Evolutionary conservation across 1,140 invertebrate genomes (phyloP).

Genomic region (Drosophila lowei): DNA sequence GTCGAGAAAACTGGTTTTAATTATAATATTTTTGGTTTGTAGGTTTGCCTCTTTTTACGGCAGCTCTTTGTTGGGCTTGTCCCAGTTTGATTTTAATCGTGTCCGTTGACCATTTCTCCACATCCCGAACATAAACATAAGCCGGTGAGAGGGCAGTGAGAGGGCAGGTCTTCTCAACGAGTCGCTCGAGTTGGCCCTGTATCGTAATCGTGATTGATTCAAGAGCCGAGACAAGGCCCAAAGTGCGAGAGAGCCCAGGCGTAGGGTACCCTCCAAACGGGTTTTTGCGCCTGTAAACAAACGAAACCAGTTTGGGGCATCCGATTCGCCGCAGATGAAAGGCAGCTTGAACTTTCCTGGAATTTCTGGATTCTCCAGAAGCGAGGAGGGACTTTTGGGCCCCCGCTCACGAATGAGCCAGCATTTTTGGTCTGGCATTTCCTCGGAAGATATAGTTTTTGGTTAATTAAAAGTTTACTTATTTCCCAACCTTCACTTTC

Average conservation of each 20-base stretch:
- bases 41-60: constrained; percentile 37
- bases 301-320: constrained; percentile 65
- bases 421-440: constrained; percentile 39
- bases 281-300: constrained; percentile 47
- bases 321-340: constrained; percentile 46
- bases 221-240: constrained; percentile 50
- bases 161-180: constrained; percentile 4
- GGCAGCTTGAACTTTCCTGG: constrained; percentile 74
- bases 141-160: neutral
- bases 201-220: constrained; percentile 65
- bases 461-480: constrained; percentile 61
- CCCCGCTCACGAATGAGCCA: neutral
- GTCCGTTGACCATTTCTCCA: constrained; percentile 61
- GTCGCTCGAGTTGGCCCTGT: constrained; percentile 31
- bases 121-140: constrained; percentile 50
- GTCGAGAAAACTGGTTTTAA: constrained; percentile 68
- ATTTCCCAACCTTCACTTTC: constrained; percentile 18
- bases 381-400: neutral
- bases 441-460: constrained; percentile 29
- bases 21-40: constrained; percentile 56
- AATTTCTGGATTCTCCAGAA: constrained; percentile 48
- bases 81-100: constrained; percentile 73
- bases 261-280: constrained; percentile 21
- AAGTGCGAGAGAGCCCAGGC: constrained; percentile 20
- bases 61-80: constrained; percentile 65